Base-by-base conservation (phyloP, 2,797 vertebrate species). In the Leuciscus waleckii region DNA sequence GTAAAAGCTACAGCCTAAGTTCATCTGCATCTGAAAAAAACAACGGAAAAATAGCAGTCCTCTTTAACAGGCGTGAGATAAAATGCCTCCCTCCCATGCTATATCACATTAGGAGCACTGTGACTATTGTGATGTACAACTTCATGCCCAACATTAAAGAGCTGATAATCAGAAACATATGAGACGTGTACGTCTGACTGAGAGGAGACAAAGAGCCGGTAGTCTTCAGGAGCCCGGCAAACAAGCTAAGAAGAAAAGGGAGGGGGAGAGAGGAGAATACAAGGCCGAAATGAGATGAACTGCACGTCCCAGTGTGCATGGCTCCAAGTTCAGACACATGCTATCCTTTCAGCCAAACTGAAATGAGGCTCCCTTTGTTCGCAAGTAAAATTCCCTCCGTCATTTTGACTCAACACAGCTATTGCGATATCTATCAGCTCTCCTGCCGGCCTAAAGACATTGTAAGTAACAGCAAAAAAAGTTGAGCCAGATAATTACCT, bases 401-500 rank as follows among this genome's bases (percentile, higher is more conserved):
- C 92, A 92, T 92, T 93, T 92, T 85, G 85, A 90, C 86, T 93
- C 90, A 73, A 88, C 86, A 83, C 91, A 82, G 71, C 87, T 90
- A 87, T 88, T 89, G 85, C 89, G 90, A 92, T 92, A 91, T 94
- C 94, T 91, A 90, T 92, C 93, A 90, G 87, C 76, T 75, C 41
- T 85, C 89, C 81, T 87, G 74, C 63, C 86, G 81, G 83, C 86
- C 54, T 77, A 81, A 49, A 88, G 80, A 84, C 82, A 86, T 84
- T 84, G 86, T 84, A 87, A 88, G 86, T 87, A 93, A 90, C 89
- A 90, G 88, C 88, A 89, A 90, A 91, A 49, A 93, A 91, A 90
- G 89, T 93, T 93, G 88, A 93, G 92, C 86, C 82, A 79, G 90
- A 95, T 94, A 92, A 94, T 93, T 92, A 93, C 92, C 87, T 90